Evolutionary conservation across 2,113 vertebrate genomes (phyloP).

Genomic region (Malurus alboscapulatus): DNA sequence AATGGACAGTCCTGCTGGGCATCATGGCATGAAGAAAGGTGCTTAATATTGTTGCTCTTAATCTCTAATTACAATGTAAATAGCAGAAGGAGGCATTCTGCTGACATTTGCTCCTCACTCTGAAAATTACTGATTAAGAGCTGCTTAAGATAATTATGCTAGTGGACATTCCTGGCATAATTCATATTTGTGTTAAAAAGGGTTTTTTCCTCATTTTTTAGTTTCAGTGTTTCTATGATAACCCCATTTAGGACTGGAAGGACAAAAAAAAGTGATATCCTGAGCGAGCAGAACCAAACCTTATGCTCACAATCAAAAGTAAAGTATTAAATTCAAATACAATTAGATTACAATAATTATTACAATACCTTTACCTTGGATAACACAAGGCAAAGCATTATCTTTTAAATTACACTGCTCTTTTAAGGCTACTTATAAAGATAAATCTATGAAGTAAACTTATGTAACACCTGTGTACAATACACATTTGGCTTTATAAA

Average conservation of each 20-base stretch:
- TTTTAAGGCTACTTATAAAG: not conserved
- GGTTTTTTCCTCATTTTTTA: not conserved
- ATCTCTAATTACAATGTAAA: not conserved
- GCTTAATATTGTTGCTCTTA: not conserved
- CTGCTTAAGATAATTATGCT: not conserved
- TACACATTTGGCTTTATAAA: not conserved
- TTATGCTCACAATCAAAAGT: not conserved
- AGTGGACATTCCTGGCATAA: not conserved
- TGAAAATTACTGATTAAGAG: not conserved
- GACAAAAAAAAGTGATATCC: not conserved
- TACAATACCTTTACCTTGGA: not conserved
- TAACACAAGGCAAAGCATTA: not conserved
- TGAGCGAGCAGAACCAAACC: not conserved
- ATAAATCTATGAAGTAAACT: not conserved
- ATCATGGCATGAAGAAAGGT: not conserved
- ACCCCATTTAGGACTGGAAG: not conserved
- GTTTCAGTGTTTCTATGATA: not conserved
- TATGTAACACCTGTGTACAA: rapidly evolving
- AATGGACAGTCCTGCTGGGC: not conserved
- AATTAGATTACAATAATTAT: too few species aligned
- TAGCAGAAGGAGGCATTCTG: not conserved
- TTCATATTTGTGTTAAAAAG: not conserved
- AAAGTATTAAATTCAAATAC: not conserved
- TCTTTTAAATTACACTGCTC: not conserved
- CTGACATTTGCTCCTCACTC: not conserved